phyloP scores from a whole-genome alignment of 1,140 invertebrate genomes.

The Eufriesea mexicana region DNA sequence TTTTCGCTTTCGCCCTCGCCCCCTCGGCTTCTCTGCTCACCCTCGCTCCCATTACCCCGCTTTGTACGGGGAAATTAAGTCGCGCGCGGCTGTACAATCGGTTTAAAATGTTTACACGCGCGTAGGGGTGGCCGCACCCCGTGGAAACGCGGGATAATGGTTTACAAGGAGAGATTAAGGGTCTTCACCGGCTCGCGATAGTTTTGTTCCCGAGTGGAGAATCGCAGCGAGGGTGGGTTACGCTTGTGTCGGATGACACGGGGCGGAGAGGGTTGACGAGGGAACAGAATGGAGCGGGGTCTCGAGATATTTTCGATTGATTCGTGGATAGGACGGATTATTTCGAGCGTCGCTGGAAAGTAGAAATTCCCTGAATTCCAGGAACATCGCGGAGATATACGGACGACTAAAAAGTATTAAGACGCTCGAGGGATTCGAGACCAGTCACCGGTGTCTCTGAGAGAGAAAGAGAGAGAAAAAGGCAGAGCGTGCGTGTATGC shows the following conservation, averaged over 20 bases:
- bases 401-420: not conserved
- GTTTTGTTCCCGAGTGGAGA: not conserved
- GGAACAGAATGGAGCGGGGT: not conserved
- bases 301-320: not conserved
- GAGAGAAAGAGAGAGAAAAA: too few species aligned
- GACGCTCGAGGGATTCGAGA: not conserved
- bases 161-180: not conserved
- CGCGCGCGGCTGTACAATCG: not conserved
- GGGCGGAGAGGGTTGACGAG: not conserved
- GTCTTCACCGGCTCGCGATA: not conserved
- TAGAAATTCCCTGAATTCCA: not conserved
- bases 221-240: not conserved
- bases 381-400: not conserved
- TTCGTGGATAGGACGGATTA: not conserved
- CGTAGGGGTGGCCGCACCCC: too few species aligned
- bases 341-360: not conserved
- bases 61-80: constrained; percentile 22
- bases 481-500: too few species aligned
- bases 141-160: not conserved
- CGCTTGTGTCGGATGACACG: not conserved
- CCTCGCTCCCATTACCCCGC: not conserved
- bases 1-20: constrained; percentile 8
- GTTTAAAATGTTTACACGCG: not conserved
- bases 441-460: not conserved
- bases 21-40: not conserved